Evolutionary conservation across 2,113 vertebrate genomes (phyloP).

Genomic region (Heliornis fulica): DNA sequence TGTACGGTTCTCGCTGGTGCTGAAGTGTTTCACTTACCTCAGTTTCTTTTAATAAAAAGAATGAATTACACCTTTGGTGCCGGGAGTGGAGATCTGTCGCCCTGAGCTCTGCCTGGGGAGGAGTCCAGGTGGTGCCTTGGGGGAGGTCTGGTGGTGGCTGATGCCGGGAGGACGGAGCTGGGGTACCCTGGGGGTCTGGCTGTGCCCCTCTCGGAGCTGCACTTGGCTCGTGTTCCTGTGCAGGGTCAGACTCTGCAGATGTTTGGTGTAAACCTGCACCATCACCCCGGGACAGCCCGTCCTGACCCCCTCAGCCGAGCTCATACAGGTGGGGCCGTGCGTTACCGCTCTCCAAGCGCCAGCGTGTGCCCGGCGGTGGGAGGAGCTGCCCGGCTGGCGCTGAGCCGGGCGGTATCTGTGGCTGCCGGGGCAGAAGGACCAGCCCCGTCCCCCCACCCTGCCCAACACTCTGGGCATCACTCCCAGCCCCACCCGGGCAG

Average conservation of each 20-base stretch:
- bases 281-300: fast-evolving
- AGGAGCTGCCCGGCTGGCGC: fast-evolving
- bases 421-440: background rate
- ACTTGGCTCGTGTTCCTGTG: no score
- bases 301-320: no score
- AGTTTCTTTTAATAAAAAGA: conserved; percentile 62
- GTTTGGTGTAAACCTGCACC: no score
- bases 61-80: background rate
- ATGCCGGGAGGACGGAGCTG: background rate
- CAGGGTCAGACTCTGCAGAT: no score
- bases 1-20: background rate
- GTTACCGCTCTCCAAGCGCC: background rate
- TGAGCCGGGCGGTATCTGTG: fast-evolving
- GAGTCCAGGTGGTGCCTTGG: background rate
- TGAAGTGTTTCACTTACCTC: conserved; percentile 59
- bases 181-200: background rate
- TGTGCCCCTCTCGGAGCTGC: background rate
- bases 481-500: background rate
- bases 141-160: background rate
- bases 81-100: background rate
- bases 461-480: fast-evolving
- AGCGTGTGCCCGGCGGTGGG: fast-evolving
- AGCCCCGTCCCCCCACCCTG: background rate
- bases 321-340: fast-evolving
- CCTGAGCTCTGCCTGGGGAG: background rate